Evolutionary conservation across 2,888 invertebrate species (phyloP), one percentile per base, ranked within the genome.

Genomic region (Drosophila gaucha): DNA sequence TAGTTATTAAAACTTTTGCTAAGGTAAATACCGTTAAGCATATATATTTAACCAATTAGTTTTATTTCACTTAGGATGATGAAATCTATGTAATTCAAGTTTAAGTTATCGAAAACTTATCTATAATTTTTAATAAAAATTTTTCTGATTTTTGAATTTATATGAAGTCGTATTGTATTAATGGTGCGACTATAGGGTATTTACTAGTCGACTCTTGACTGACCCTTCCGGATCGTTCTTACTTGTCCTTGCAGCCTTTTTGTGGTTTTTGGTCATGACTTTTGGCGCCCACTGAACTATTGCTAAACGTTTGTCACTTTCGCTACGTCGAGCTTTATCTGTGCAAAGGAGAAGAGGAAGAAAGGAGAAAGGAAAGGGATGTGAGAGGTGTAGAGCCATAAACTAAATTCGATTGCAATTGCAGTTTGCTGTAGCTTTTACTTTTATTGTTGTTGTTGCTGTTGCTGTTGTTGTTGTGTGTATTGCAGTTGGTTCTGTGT

Each of bases 231-330:
- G 0, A n/a, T 10, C 12, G 22, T 8, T 12, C 20, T 30, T 39
- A 22, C 18, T 18, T 24, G 14, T 35, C 35, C 50, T 50, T 18
- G 3, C 20, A 35, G 31, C 36, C 28, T 60, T 62, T 50, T 49
- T 43, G 44, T 43, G 44, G 46, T 47, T 54, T n/a, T 47, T 57
- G 51, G 44, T 73, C 70, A 57, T 70, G 74, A 78, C 73, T 83
- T 84, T 74, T 76, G 67, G 64, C 58, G 69, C 51, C 54, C 67
- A 69, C 66, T 80, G 76, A 84, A 73, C 78, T 78, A 73, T 71
- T 62, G 66, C 73, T 54, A 84, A 84, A 65, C 75, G 78, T 86
- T 82, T 84, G 78, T 84, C 75, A 80, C 69, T 63, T 62, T 66
- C 66, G 43, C 70, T 67, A 50, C 39, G 39, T 51, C 39, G 30